Base-by-base conservation (phyloP, 2,797 vertebrate genomes). In the Lepilemur septentrionalis region DNA sequence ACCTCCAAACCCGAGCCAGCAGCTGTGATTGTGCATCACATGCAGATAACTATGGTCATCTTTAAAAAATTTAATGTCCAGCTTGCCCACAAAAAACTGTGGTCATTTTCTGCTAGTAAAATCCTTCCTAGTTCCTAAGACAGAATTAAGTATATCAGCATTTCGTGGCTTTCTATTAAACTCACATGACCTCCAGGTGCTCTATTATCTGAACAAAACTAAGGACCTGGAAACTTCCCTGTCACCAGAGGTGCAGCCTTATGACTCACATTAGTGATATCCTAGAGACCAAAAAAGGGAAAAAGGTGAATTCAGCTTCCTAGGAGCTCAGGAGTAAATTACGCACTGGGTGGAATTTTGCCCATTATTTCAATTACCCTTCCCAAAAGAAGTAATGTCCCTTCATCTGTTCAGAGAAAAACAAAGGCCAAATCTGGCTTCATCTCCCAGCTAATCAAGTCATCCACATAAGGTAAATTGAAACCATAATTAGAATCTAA, bases 161-260 rank as follows among this genome's bases (percentile, higher is more conserved):
- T 59, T 95, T 95, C 83, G 76, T 78, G 57, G 41, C 70, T 85
- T 61, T 88, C 55, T 84, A 52, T 57, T 70, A 76, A 94, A 93
- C 92, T 55, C 55, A 35, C 69, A 7, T 41, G 63, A 93, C 67
- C 84, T 93, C 35, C 67, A 70, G 43, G n/a, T 91, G 41, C 23
- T 91, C 67, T 91, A 3, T 61, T 80, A 59, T 78, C 78, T 78
- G 55, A 89, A 92, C 35, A 65, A 85, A 91, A 81, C 15, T 14
- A 84, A 65, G 30, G 35, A 80, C 50, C 38, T 65, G 48, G 43
- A 75, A 72, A 92, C 30, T 15, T 55, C 61, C 23, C 35, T 38
- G 38, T 35, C 25, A 22, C 30, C 25, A 32, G 12, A 75, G 52
- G 17, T 22, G 0, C 20, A 48, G 17, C 38, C 92, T 72, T 70